A percentile compares a stretch with the other conserved stretches of the same genome.
Evolutionary conservation across 53 echinoderm and acorn worm species (phyloP).

Genomic region (Holothuria leucospilota): DNA sequence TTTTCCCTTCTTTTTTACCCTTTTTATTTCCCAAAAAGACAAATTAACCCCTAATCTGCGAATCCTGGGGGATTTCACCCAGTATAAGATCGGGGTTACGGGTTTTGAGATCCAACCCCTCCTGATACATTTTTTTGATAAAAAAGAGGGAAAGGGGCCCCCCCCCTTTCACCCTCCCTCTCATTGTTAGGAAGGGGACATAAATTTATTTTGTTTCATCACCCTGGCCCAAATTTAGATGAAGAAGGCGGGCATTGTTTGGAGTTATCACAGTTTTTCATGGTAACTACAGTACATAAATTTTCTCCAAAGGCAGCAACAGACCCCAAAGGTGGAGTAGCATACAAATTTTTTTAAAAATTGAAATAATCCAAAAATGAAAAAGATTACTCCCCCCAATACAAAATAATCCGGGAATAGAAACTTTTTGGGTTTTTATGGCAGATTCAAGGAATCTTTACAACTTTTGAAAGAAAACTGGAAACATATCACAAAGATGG

Average conservation of each 20-base stretch:
- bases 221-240: conserved; percentile 71
- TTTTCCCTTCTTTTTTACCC: too few relatives aligned
- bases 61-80: conserved; percentile 66
- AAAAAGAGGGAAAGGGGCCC: conserved; percentile 74
- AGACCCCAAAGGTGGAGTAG: conserved; percentile 63
- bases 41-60: conserved; percentile 64
- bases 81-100: conserved; percentile 43
- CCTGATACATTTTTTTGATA: conserved; percentile 71
- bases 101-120: conserved; percentile 65
- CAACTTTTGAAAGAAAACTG: conserved; percentile 36
- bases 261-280: conserved; percentile 62
- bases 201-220: conserved; percentile 45
- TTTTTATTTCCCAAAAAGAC: too few relatives aligned
- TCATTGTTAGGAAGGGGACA: conserved; percentile 41
- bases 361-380: conserved; percentile 49
- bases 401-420: conserved; percentile 54
- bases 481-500: conserved; percentile 45
- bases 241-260: conserved; percentile 33
- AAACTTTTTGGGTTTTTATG: conserved; percentile 57
- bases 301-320: conserved; percentile 61
- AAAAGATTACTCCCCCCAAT: conserved; percentile 55
- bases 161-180: conserved; percentile 57
- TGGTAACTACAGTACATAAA: conserved; percentile 17
- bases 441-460: conserved; percentile 51
- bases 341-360: conserved; percentile 70